phyloP scores from a whole-genome alignment of 2,797 vertebrate species.

The Silurus lanzhouensis region DNA sequence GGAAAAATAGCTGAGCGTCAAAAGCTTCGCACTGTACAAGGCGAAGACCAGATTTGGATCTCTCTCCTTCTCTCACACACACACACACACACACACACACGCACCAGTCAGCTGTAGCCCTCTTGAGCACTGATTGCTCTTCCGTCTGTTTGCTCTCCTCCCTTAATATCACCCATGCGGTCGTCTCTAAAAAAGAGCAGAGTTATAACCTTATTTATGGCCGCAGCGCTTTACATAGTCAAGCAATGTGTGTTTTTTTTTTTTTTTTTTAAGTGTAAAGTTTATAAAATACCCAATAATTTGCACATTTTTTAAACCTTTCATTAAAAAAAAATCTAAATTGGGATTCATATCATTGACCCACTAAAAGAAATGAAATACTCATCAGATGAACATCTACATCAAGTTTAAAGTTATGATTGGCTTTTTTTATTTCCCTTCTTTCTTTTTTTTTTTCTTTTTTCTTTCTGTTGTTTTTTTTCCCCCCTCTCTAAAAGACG shows the following conservation, averaged over 20 bases:
- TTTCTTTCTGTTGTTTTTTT: too few relatives aligned
- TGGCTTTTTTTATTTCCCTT: too few relatives aligned
- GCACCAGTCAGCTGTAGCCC: constrained; percentile 53
- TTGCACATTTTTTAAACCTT: too few relatives aligned
- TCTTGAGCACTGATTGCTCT: constrained; percentile 27
- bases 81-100: constrained; percentile 22
- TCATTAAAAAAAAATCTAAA: too few relatives aligned
- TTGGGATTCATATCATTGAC: too few relatives aligned
- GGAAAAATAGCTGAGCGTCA: constrained; percentile 66
- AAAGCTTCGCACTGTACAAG: constrained; percentile 59
- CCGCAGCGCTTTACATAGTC: not conserved
- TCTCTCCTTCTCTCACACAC: not conserved
- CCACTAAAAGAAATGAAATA: too few relatives aligned
- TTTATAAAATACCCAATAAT: not conserved
- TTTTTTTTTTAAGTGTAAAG: not conserved
- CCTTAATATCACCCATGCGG: constrained; percentile 15
- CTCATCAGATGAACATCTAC: too few relatives aligned
- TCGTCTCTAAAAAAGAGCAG: not conserved
- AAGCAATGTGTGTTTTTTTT: not conserved
- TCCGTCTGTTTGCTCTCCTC: constrained; percentile 32
- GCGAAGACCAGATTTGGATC: constrained; percentile 33
- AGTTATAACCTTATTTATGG: not conserved
- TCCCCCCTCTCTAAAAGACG: too few relatives aligned
- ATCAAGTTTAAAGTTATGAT: too few relatives aligned
- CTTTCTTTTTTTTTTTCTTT: too few relatives aligned